Base-by-base conservation (phyloP, 2,797 vertebrate species). In the Pachyuromys duprasi region DNA sequence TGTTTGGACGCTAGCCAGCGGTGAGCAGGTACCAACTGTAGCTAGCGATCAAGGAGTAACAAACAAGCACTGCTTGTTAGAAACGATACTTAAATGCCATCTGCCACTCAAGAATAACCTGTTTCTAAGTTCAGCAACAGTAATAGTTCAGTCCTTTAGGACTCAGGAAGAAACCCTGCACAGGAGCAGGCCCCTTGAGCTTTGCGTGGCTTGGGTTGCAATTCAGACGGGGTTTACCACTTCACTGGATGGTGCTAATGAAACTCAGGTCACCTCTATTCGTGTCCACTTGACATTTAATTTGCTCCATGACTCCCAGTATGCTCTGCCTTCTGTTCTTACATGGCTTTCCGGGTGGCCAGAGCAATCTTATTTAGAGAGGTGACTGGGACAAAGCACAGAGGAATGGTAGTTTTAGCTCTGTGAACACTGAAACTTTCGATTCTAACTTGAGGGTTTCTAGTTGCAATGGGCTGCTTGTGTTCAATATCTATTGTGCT, bases 161-260 rank as follows among this genome's bases (percentile, higher is more conserved):
- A 86, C 17, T 24, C 24, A 67, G 86, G 20, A 92, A n/a, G 74
- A 63, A 97, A 81, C 93, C 69, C 42, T 28, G 42, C 0, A 31
- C 7, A 39, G 57, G 55, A 24, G 2, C 72, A 74, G 72, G 33
- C 24, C 55, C 4, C 57, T 36, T 24, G 81, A 83, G 82, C 22
- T 60, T 82, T 76, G 53, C 33, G 60, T 83, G 86, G 97, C 89
- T 97, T 87, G 55, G 79, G 75, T 95, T 96, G 96, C 96, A 95
- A 3, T 75, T 93, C 36, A 33, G 81, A n/a, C n/a, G 79, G 79
- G 65, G 22, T 83, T 62, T 92, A 86, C 49, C 45, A 83, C 72
- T 94, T 96, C 79, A 33, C 86, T 55, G 33, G 8, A 18, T 3
- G 3, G 93, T 96, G 93, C 90, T 96, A 94, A 97, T 95, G 96